Conservation (phyloP, 2,113 vertebrate species). For the Misgurnus mizolepis region DNA sequence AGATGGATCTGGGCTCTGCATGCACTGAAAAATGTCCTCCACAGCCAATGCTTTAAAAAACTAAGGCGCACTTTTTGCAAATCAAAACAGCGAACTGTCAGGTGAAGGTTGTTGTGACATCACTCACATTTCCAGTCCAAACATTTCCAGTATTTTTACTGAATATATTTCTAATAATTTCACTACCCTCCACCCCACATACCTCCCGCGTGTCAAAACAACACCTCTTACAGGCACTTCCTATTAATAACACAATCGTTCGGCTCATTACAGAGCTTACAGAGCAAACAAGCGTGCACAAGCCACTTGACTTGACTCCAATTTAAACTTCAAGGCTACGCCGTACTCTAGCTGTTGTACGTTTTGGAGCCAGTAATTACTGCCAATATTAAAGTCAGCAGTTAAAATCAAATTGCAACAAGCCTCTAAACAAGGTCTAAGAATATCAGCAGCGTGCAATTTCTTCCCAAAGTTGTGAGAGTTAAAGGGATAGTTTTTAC, state of each 20-base stretch:
- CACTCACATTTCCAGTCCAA: too few species aligned
- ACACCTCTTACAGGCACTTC: too few species aligned
- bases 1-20: background rate
- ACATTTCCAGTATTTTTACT: too few species aligned
- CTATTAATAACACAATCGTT: background rate
- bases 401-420: background rate
- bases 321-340: background rate
- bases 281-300: background rate
- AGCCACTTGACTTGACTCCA: slow-evolving; percentile 7
- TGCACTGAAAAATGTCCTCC: background rate
- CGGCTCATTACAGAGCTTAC: background rate
- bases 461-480: background rate
- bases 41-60: background rate
- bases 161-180: too few species aligned
- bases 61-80: too few species aligned
- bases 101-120: too few species aligned
- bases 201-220: too few species aligned
- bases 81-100: too few species aligned
- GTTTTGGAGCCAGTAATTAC: slow-evolving; percentile 6
- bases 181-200: too few species aligned
- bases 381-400: slow-evolving; percentile 13
- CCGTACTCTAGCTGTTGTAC: background rate
- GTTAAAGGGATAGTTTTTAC: too few species aligned
- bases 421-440: background rate
- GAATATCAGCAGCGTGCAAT: background rate